Evolutionary conservation across 2,113 vertebrate species (phyloP).

Genomic region (Python bivittatus): DNA sequence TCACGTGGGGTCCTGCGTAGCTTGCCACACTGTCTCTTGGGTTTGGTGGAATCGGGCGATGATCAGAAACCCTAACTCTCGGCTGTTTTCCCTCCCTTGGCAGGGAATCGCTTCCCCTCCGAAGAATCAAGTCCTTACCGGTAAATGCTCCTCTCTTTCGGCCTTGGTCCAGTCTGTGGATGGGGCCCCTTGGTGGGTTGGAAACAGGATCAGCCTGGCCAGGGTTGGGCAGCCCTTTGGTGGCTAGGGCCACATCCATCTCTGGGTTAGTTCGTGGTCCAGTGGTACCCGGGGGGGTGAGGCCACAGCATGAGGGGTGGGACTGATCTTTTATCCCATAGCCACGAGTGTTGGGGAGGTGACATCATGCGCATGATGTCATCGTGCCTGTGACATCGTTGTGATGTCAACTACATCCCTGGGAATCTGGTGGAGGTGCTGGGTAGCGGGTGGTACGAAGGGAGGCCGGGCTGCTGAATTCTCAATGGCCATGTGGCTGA

Average conservation of each 20-base stretch:
- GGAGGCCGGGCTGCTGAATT: neutral
- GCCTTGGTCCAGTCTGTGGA: neutral
- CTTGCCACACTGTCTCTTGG: neutral
- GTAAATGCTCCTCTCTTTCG: slow-evolving; percentile 69
- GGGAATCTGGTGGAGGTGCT: neutral
- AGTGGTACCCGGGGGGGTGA: neutral
- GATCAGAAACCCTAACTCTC: neutral
- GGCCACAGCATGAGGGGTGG: neutral
- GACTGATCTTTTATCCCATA: neutral
- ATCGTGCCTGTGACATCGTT: neutral
- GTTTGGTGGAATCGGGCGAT: too few species aligned
- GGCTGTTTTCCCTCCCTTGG: neutral
- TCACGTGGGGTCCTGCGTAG: neutral
- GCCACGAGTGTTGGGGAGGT: neutral
- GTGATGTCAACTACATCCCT: neutral
- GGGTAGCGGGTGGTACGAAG: neutral
- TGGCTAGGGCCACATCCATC: neutral
- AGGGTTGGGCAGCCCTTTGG: neutral
- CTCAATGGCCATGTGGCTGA: neutral
- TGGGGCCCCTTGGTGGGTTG: neutral
- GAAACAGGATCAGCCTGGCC: neutral
- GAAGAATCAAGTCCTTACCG: slow-evolving; percentile 86
- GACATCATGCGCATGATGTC: neutral
- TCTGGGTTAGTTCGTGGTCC: fast-evolving
- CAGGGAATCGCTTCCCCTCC: slow-evolving; percentile 75